Base-by-base conservation (phyloP, 1,140 invertebrate species). In the Campoletis sonorensis region DNA sequence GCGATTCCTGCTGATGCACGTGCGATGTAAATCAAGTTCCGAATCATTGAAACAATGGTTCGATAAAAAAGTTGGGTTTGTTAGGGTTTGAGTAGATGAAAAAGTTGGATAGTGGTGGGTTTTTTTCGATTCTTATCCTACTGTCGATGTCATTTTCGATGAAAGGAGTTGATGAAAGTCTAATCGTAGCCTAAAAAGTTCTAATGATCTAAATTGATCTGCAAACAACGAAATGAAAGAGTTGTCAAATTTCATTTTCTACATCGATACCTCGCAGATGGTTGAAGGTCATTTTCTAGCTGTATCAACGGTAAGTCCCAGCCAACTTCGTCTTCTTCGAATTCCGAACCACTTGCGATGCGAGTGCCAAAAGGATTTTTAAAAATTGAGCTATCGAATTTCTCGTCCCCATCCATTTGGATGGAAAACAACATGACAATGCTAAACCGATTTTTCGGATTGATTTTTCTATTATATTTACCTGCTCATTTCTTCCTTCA, bases 401-500 rank as follows among this genome's bases (percentile, higher is more conserved):
- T 82, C 33, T 80, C 45, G 37, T 84, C n/a, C n/a, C n/a, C n/a
- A n/a, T 78, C 16, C 58, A 61, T 58, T 45, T 13, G 61, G 37
- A 71, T 27, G n/a, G 54, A 40, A 11, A 64, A 64, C 23, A 64
- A 64, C 23, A n/a, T 23, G 27, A 7, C 30, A 72, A 67, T 77
- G n/a, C 30, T 70, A n/a, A n/a, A 21, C 18, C 45, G 23, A 76
- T 27, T 7, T n/a, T 26, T 73, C 68, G 21, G 1, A 73, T 21
- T n/a, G 7, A 45, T 73, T n/a, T 18, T 18, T 58, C 13, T 23
- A 84, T 16, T 84, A 86, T 84, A 90, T 86, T 88, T 91, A 93
- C 93, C 92, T 93, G 89, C 91, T 92, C 91, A 93, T 93, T 86
- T 93, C 92, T 73, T 93, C 90, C 84, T 93, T 92, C 33, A 93